Evolutionary conservation across 2,888 invertebrate species (phyloP).

Genomic region (Drosophila pullipes): DNA sequence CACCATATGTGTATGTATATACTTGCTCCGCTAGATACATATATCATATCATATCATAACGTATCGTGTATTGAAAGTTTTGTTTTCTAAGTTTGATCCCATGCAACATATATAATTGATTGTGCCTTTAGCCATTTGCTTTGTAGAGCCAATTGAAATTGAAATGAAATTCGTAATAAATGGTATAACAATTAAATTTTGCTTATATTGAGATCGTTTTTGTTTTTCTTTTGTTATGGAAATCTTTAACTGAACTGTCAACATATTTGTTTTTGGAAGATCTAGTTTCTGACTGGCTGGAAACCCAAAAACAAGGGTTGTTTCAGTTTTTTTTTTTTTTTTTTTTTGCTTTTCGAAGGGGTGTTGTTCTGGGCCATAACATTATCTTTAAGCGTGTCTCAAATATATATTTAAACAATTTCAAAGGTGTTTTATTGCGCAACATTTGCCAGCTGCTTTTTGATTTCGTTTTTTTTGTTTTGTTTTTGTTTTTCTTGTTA

Average conservation of each 20-base stretch:
- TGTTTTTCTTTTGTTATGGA: slow-evolving; percentile 3
- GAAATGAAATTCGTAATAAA: slow-evolving; percentile 33
- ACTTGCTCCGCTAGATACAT: slow-evolving; percentile 30
- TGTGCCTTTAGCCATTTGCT: slow-evolving; percentile 70
- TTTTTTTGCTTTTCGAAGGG: slow-evolving; percentile 1
- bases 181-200: slow-evolving; percentile 26
- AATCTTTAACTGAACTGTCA: slow-evolving; percentile 12
- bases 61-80: slow-evolving; percentile 28
- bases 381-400: slow-evolving; percentile 37
- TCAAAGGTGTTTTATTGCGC: slow-evolving; percentile 36
- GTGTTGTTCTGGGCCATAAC: slow-evolving; percentile 25
- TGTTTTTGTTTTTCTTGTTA: slow-evolving; percentile 13
- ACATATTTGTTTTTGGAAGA: slow-evolving; percentile 23
- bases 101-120: slow-evolving; percentile 74
- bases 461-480: slow-evolving; percentile 10
- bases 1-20: slow-evolving; percentile 11
- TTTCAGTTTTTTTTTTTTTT: not conserved
- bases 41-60: slow-evolving; percentile 21
- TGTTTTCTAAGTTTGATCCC: slow-evolving; percentile 77
- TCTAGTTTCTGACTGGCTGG: slow-evolving; percentile 20
- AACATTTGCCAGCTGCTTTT: slow-evolving; percentile 26
- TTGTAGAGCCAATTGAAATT: slow-evolving; percentile 57
- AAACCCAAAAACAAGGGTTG: slow-evolving; percentile 24
- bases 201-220: slow-evolving; percentile 50
- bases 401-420: slow-evolving; percentile 40